Conservation (phyloP, 1,140 invertebrate species). For the Ceratina japonica region DNA sequence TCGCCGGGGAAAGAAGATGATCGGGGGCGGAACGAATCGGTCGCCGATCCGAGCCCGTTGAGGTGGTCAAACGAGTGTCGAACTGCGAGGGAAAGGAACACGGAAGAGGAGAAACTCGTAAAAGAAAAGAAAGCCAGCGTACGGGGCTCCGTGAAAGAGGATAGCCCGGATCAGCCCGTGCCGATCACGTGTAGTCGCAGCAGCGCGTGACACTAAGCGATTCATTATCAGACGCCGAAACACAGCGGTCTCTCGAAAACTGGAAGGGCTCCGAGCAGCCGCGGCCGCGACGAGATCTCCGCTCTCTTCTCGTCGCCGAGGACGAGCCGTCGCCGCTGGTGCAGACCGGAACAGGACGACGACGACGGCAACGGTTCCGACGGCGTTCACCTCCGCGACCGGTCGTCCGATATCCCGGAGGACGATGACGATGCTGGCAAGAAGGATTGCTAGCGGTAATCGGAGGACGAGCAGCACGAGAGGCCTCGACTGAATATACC, state of each 20-base stretch:
- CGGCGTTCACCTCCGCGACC: neutral
- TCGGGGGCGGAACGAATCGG: neutral
- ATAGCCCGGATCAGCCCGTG: neutral
- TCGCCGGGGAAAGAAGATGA: neutral
- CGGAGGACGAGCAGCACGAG: constrained; percentile 47
- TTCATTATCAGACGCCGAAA: too few relatives aligned
- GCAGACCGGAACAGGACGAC: neutral
- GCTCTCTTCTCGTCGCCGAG: too few relatives aligned
- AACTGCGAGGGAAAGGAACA: neutral
- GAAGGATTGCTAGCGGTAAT: constrained; percentile 30
- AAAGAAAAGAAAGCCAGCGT: constrained; percentile 40
- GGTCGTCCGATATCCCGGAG: constrained; percentile 22
- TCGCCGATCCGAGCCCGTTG: neutral
- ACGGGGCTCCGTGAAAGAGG: too few relatives aligned
- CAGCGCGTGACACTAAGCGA: too few relatives aligned
- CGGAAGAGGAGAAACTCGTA: constrained; percentile 40
- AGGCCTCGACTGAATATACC: constrained; percentile 52
- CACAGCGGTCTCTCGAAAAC: too few relatives aligned
- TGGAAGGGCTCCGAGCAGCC: too few relatives aligned
- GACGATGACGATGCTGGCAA: constrained; percentile 41
- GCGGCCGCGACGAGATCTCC: too few relatives aligned
- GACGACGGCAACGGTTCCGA: neutral
- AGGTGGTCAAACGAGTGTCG: neutral
- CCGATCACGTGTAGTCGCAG: constrained; percentile 48
- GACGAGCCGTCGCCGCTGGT: too few relatives aligned